Percentiles rank a stretch among this genome's conserved stretches.
Evolutionary conservation across 2,113 vertebrate genomes (phyloP).

Genomic region (Odocoileus virginianus): DNA sequence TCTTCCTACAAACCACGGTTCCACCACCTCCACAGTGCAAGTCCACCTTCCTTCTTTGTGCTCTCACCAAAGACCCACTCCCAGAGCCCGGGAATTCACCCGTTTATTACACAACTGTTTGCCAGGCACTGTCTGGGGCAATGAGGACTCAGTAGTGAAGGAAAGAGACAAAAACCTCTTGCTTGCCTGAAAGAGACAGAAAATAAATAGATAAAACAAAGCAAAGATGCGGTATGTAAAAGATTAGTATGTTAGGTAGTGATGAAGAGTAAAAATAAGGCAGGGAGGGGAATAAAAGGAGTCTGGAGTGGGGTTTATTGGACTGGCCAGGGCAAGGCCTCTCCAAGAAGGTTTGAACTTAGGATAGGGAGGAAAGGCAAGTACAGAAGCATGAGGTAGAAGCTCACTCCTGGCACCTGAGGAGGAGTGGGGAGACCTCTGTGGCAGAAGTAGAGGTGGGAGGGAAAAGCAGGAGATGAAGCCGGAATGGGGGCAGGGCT

Average conservation of each 20-base stretch:
- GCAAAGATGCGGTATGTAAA: not conserved
- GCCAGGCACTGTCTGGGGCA: not conserved
- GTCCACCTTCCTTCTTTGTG: not conserved
- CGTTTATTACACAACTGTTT: not conserved
- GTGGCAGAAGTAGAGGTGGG: not conserved
- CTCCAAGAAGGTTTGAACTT: not conserved
- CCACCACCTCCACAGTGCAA: not conserved
- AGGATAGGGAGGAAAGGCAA: not conserved
- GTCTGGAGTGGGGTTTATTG: too few relatives aligned
- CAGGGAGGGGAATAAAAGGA: not conserved
- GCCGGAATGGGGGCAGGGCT: not conserved
- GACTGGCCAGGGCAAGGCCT: not conserved
- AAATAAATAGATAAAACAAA: not conserved
- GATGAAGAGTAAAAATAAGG: not conserved
- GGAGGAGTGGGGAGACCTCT: not conserved
- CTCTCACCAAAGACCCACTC: not conserved
- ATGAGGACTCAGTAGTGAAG: not conserved
- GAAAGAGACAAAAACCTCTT: not conserved
- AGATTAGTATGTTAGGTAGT: not conserved
- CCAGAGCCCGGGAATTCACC: not conserved
- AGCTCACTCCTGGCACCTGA: not conserved
- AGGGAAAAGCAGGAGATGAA: not conserved
- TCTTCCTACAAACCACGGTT: not conserved
- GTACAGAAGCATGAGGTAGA: not conserved
- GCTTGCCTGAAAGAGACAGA: not conserved